Base-by-base conservation (phyloP, 1,140 invertebrate species). In the Drosophila truncata region DNA sequence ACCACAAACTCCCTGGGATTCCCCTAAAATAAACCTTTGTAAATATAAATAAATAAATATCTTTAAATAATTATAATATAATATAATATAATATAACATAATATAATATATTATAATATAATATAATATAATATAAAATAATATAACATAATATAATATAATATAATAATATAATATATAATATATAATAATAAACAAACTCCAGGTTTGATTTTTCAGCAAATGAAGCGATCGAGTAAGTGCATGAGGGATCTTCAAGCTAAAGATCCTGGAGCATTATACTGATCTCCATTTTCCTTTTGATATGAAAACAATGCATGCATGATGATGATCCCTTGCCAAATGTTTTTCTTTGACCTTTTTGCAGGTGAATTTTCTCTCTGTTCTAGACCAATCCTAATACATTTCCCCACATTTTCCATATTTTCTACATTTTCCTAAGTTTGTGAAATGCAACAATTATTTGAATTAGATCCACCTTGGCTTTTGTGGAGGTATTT, bases 401-500 rank as follows among this genome's bases (percentile, higher is more conserved):
- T 1, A 31, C 2, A 31, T 33, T 33, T 50, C 5, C 18, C 1
- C 1, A 14, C 3, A 14, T 7, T 23, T 54, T 35, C 2, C 3
- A 25, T 9, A 10, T 47, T 35, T 46, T 13, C 2, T 2, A 31
- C 0, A 42, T 27, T 74, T 73, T 50, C 46, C 31, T 16, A 13
- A 13, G 3, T 16, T 46, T 37, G 37, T 4, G 67, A 73, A 74
- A 74, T 44, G n/a, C 31, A 16, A 11, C 18, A 31, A 60, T 13
- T 31, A 23, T 13, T 49, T 65, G 23, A 13, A 29, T 39, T 44
- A 64, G 18, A 16, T 41, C 9, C 9, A 25, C 13, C 16, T 54
- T 29, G 3, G 2, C 18, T 7, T 1, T 49, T 49, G 14, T 25
- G 3, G 20, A 3, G 33, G 31, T 62, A 79, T 82, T 82, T 82